These are phyloP conservation scores for Ectropis crepuscularia DNA, from an alignment of 2,888 invertebrate species.

Conservation along the genomic window DNA sequence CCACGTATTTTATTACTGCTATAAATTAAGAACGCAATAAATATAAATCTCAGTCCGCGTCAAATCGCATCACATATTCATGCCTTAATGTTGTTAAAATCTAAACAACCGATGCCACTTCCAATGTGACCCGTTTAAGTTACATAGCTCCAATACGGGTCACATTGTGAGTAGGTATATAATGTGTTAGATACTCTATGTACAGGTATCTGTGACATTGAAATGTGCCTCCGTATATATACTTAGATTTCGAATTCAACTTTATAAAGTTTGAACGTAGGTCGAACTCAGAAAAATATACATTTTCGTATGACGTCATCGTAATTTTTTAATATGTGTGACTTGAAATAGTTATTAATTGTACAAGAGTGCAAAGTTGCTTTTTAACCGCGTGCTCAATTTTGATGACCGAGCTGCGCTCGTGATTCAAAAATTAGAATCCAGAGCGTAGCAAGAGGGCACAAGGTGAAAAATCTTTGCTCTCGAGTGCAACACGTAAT, in stretches of 20 bases:
- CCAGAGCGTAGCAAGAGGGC: no score
- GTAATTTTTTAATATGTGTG: no score
- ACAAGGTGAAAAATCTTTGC: no score
- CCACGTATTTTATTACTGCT: conserved; percentile 70
- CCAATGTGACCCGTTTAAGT: conserved; percentile 47
- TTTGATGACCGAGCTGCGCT: no score
- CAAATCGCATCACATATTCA: conserved; percentile 78
- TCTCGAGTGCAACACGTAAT: no score
- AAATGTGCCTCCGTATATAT: not conserved
- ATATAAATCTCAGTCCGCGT: conserved; percentile 77
- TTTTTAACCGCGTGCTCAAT: no score
- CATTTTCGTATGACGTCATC: no score
- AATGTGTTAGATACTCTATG: conserved; percentile 9
- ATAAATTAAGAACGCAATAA: conserved; percentile 79
- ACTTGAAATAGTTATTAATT: no score
- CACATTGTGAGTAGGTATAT: not conserved
- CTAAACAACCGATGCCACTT: conserved; percentile 60
- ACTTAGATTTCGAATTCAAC: not conserved
- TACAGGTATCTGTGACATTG: not conserved
- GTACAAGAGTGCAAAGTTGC: no score
- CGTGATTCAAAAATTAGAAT: no score
- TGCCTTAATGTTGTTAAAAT: conserved; percentile 68
- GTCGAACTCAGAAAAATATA: no score
- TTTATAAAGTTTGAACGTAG: no score
- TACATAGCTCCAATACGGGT: conserved; percentile 21